Evolutionary conservation across 2,888 invertebrate genomes (phyloP).

Genomic region (Lithophane socia): DNA sequence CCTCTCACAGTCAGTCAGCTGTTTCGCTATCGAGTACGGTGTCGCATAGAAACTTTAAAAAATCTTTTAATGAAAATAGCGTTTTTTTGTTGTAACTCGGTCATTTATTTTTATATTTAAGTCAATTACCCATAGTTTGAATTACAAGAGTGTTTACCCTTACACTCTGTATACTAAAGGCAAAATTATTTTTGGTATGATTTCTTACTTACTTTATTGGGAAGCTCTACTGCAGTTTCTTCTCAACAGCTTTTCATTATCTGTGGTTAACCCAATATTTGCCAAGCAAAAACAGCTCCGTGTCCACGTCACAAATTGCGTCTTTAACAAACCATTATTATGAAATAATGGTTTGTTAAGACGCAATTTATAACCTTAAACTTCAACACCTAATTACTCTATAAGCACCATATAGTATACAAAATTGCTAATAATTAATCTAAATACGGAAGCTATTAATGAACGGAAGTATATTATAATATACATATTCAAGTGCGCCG

Average conservation of each 20-base stretch:
- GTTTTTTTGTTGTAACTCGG: no score
- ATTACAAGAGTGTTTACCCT: no score
- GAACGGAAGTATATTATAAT: conserved; percentile 56
- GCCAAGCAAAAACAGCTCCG: background rate
- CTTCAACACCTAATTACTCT: conserved; percentile 9
- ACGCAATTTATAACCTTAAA: conserved; percentile 7
- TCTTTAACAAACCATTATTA: background rate
- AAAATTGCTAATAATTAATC: conserved; percentile 46
- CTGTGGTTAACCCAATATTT: background rate
- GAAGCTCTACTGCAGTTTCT: background rate
- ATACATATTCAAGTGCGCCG: conserved; percentile 29
- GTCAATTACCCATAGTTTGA: no score
- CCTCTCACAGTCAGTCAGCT: no score
- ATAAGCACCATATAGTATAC: background rate
- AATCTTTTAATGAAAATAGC: no score
- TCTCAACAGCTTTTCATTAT: background rate
- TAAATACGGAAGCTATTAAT: conserved; percentile 58
- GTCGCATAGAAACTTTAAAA: no score
- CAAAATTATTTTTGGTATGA: background rate
- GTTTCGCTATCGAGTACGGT: no score
- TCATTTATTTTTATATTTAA: no score
- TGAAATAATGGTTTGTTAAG: no score
- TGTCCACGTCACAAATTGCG: background rate
- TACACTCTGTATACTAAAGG: no score
- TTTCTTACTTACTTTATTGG: background rate